Percentiles rank a stretch among this genome's conserved stretches.
Evolutionary conservation across 2,797 vertebrate species (phyloP).

Genomic region (Limosa lapponica): DNA sequence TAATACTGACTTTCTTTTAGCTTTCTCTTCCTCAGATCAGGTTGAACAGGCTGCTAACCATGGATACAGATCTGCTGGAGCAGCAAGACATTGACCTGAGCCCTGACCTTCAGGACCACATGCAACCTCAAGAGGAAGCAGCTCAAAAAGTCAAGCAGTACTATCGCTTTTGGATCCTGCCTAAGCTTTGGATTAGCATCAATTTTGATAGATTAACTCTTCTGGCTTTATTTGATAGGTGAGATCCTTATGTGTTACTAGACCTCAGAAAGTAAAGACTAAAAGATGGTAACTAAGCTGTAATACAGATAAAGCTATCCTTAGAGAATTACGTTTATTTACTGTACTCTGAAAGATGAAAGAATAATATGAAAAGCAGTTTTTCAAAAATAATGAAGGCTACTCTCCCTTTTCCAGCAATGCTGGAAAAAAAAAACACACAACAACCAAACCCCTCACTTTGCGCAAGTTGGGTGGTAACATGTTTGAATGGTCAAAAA

Average conservation of each 20-base stretch:
- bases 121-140: constrained; percentile 87
- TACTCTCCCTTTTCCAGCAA: not conserved
- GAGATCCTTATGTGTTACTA: constrained; percentile 12
- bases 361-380: not conserved
- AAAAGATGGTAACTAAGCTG: not conserved
- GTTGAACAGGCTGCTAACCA: constrained; percentile 93
- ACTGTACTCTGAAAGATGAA: not conserved
- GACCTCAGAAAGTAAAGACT: not conserved
- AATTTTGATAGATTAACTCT: constrained; percentile 98
- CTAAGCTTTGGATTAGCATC: constrained; percentile 95
- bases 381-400: not conserved
- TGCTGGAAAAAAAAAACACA: not conserved
- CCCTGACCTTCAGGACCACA: constrained; percentile 92
- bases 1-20: constrained; percentile 79
- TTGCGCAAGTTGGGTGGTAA: rapidly evolving
- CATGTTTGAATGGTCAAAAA: not conserved
- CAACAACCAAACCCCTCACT: not conserved
- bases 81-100: constrained; percentile 95
- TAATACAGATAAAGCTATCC: not conserved
- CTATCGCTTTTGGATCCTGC: constrained; percentile 96
- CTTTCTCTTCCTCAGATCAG: constrained; percentile 95
- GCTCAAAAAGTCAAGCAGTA: constrained; percentile 92
- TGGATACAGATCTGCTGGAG: constrained; percentile 95
- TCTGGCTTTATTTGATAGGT: constrained; percentile 97
- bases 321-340: not conserved